Evolutionary conservation across 2,888 invertebrate species (phyloP), one percentile per base, ranked within the genome.

Genomic region (Scotopteryx bipunctaria): DNA sequence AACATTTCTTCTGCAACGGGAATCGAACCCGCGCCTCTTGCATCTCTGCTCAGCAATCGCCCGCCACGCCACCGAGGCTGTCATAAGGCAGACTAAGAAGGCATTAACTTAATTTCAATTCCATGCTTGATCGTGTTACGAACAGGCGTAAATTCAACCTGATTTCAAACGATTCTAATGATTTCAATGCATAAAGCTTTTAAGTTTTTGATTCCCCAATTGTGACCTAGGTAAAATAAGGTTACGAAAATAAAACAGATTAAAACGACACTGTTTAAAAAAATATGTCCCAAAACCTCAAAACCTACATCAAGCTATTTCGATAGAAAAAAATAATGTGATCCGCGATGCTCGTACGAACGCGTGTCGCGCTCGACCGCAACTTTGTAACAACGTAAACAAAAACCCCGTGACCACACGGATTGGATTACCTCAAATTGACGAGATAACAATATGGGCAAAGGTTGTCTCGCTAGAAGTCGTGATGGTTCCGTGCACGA

Each of bases 301-400:
- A 33, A 42, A 42, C 32, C 32, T 15, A 17, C 16, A 40, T 32
- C 42, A 33, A 42, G 14, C 6, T 42, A n/a, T 42, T 21, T 31
- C 32, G 13, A 6, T 27, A 16, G 13, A 42, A 36, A 63, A 55
- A 55, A 55, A 42, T 49, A 42, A 65, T 57, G 41, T 35, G 60
- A 64, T 53, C 45, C 57, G 3, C 61, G 51, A 51, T 38, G 54
- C 23, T 47, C 29, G 35, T 19, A 31, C 27, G 36, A 48, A 65
- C 72, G 66, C 72, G 73, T 69, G 73, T 69, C 59, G 66, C 17
- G 72, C 72, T 64, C 48, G 48, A 59, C 73, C 73, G 52, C 75
- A 59, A 41, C 53, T 50, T 25, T 64, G 64, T 61, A 57, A 51
- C 51, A 52, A 45, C 53, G 57, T 61, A 36, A 52, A 69, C 60